Evolutionary conservation across 2,797 vertebrate species (phyloP).

Genomic region (Esox masquinongy): DNA sequence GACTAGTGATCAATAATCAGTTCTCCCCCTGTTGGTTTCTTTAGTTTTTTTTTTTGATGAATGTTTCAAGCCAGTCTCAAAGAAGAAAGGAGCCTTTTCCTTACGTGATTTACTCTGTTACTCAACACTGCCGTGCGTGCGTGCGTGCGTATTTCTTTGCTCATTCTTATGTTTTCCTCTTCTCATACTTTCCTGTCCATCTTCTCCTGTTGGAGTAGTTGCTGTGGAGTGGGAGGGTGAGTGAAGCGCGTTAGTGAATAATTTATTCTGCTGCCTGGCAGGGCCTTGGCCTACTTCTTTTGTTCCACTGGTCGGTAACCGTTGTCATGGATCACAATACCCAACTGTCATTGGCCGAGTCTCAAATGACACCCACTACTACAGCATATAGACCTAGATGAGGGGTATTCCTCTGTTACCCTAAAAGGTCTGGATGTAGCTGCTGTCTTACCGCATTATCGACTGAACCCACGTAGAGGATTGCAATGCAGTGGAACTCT

Average conservation of each 20-base stretch:
- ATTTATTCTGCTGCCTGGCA: neutral
- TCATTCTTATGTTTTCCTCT: neutral
- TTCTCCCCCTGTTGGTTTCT: neutral
- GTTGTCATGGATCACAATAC: neutral
- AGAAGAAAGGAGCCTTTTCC: neutral
- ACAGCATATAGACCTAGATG: neutral
- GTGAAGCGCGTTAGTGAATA: neutral
- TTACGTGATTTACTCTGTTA: neutral
- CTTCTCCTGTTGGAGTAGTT: neutral
- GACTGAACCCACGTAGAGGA: too few relatives aligned
- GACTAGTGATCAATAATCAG: neutral
- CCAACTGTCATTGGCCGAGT: neutral
- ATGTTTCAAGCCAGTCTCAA: neutral
- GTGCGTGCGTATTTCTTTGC: neutral
- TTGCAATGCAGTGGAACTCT: too few relatives aligned
- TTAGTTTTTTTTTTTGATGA: neutral
- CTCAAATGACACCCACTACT: neutral
- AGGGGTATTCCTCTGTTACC: too few relatives aligned
- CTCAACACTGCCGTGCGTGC: neutral
- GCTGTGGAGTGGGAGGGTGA: neutral
- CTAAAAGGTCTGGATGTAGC: too few relatives aligned
- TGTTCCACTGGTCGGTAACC: neutral
- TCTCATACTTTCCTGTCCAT: neutral
- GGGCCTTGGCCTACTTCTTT: constrained; percentile 1
- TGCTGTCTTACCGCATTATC: too few relatives aligned